These are phyloP conservation scores for Gasterosteus nipponicus DNA, from an alignment of 2,113 vertebrate species.

Conservation along the genomic window DNA sequence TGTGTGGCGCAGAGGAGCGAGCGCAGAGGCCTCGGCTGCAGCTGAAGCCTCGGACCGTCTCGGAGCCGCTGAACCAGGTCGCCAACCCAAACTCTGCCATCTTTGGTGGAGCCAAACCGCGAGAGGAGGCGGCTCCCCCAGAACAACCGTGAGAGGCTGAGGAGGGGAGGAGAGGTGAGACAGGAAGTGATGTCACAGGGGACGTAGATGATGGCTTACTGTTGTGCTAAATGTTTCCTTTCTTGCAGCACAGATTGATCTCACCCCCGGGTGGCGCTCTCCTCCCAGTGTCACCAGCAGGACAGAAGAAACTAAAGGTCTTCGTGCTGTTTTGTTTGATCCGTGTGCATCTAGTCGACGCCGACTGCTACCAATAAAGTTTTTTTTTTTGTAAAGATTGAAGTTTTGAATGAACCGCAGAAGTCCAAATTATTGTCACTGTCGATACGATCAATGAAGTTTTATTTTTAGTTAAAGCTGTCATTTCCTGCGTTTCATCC, in stretches of 20 bases:
- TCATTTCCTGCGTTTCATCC: slow-evolving; percentile 5
- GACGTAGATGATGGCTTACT: background rate
- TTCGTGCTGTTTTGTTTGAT: slow-evolving; percentile 43
- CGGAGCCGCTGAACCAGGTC: slow-evolving; percentile 97
- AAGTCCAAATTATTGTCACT: slow-evolving; percentile 36
- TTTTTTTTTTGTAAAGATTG: slow-evolving; percentile 31
- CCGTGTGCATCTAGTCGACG: slow-evolving; percentile 41
- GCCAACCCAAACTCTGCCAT: slow-evolving; percentile 99
- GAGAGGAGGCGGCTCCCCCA: slow-evolving; percentile 93
- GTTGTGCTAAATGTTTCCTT: background rate
- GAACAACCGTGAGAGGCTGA: slow-evolving; percentile 86
- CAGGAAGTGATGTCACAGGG: background rate
- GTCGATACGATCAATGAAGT: slow-evolving; percentile 21
- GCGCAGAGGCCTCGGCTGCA: slow-evolving; percentile 95
- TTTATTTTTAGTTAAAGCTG: slow-evolving; percentile 28
- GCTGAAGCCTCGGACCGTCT: slow-evolving; percentile 96
- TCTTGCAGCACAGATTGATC: slow-evolving; percentile 60
- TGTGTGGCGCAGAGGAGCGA: slow-evolving; percentile 88
- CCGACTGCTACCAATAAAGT: slow-evolving; percentile 20
- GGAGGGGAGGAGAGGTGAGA: slow-evolving; percentile 31
- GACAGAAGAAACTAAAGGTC: slow-evolving; percentile 46
- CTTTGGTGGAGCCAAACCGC: slow-evolving; percentile 96
- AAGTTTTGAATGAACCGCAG: slow-evolving; percentile 2
- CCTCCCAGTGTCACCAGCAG: slow-evolving; percentile 26
- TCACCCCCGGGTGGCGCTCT: slow-evolving; percentile 35